A percentile compares a stretch with the other conserved stretches of the same genome.
These are phyloP conservation scores for Sporophila hypoxantha DNA, from an alignment of 2,113 vertebrate genomes.

Conservation along the genomic window DNA sequence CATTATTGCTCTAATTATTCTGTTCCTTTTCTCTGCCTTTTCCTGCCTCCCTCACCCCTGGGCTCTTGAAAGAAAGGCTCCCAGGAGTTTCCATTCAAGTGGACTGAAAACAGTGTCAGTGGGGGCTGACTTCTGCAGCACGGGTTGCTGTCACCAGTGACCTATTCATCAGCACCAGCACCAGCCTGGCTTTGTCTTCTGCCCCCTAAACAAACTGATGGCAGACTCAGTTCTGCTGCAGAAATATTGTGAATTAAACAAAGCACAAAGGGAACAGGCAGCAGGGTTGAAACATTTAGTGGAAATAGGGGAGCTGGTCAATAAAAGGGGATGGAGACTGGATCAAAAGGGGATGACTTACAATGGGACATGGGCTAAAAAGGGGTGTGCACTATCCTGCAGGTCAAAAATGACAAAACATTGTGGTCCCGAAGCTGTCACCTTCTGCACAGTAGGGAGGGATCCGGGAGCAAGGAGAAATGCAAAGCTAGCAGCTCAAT, in stretches of 20 bases:
- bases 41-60: constrained; percentile 25
- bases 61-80: constrained; percentile 46
- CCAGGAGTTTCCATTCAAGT: constrained; percentile 50
- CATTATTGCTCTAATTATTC: constrained; percentile 19
- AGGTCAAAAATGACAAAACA: constrained; percentile 48
- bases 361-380: constrained; percentile 32
- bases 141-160: constrained; percentile 39
- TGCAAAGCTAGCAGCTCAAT: background rate
- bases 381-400: background rate
- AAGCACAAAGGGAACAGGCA: constrained; percentile 45
- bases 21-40: constrained; percentile 17
- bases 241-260: constrained; percentile 43
- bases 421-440: background rate
- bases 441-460: constrained; percentile 21
- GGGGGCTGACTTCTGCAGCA: constrained; percentile 44
- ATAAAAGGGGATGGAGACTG: constrained; percentile 34
- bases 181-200: constrained; percentile 56
- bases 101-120: constrained; percentile 49
- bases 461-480: background rate
- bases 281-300: constrained; percentile 26
- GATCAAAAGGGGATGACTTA: constrained; percentile 45
- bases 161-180: constrained; percentile 52
- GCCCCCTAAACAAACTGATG: constrained; percentile 32
- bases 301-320: constrained; percentile 46
- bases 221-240: constrained; percentile 8